These are phyloP conservation scores for Drosophila acutilabella DNA, from an alignment of 2,888 invertebrate species.

Conservation along the genomic window DNA sequence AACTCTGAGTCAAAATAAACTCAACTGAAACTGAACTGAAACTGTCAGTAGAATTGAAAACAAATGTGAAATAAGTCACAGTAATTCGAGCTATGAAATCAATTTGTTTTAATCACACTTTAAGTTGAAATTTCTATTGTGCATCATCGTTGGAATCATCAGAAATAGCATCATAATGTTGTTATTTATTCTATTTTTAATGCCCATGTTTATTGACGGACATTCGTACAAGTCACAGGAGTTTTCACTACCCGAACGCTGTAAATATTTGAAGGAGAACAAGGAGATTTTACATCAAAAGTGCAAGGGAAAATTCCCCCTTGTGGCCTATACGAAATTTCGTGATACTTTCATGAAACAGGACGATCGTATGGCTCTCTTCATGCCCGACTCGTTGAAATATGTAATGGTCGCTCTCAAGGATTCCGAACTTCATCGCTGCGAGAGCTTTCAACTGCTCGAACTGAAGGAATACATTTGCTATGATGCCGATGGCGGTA, in stretches of 20 bases:
- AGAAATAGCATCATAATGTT: slow-evolving; percentile 12
- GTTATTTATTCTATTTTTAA: background rate
- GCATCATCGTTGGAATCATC: slow-evolving; percentile 1
- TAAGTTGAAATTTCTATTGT: slow-evolving; percentile 32
- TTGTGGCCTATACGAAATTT: slow-evolving; percentile 53
- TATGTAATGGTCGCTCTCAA: slow-evolving; percentile 45
- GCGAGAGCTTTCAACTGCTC: slow-evolving; percentile 38
- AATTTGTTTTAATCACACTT: background rate
- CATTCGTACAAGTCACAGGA: background rate
- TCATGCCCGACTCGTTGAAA: slow-evolving; percentile 40
- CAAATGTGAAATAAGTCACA: slow-evolving; percentile 13
- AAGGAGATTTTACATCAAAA: slow-evolving; percentile 13
- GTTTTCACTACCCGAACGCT: slow-evolving; percentile 41
- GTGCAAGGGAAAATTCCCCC: slow-evolving; percentile 55
- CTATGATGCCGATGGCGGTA: slow-evolving; percentile 5
- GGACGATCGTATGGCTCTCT: slow-evolving; percentile 56
- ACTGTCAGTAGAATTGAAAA: slow-evolving; percentile 10
- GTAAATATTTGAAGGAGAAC: slow-evolving; percentile 35
- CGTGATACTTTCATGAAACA: slow-evolving; percentile 55
- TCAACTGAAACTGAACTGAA: slow-evolving; percentile 4
- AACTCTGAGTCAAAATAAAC: slow-evolving; percentile 44
- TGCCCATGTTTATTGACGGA: background rate
- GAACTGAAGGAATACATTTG: slow-evolving; percentile 39
- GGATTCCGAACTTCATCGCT: slow-evolving; percentile 47
- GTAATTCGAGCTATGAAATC: background rate